Conservation (phyloP, 2,888 invertebrate species). For the Drosophila meridiana region DNA sequence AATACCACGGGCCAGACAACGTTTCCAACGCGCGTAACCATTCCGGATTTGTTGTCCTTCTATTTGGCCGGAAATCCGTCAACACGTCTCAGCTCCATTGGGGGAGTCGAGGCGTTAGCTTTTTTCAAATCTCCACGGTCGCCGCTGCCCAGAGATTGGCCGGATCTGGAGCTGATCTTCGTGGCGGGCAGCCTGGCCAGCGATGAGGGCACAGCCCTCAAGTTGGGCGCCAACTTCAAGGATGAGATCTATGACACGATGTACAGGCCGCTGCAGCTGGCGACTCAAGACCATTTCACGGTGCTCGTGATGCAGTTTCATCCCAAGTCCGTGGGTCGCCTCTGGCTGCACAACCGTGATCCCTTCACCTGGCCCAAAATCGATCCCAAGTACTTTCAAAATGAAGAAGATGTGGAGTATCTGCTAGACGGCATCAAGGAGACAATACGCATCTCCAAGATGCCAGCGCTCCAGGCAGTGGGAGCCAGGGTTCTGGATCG, state of each 20-base stretch:
- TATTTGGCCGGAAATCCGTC: conserved; percentile 78
- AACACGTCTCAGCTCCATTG: conserved; percentile 86
- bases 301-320: conserved; percentile 90
- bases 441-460: conserved; percentile 87
- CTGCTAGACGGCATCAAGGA: conserved; percentile 88
- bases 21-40: conserved; percentile 75
- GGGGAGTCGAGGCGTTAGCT: conserved; percentile 89
- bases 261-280: conserved; percentile 86
- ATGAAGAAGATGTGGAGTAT: conserved; percentile 85
- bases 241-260: conserved; percentile 86
- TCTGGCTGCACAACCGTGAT: conserved; percentile 89
- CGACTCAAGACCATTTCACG: conserved; percentile 87
- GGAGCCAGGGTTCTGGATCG: conserved; percentile 86
- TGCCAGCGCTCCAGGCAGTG: conserved; percentile 87
- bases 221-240: conserved; percentile 87
- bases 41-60: conserved; percentile 86
- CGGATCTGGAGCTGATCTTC: conserved; percentile 89
- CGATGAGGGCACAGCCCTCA: conserved; percentile 87
- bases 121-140: conserved; percentile 87
- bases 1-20: conserved; percentile 80
- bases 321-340: conserved; percentile 90
- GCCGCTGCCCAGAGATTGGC: conserved; percentile 87
- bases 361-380: conserved; percentile 87
- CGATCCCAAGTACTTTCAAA: conserved; percentile 87
- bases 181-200: conserved; percentile 88